Evolutionary conservation across 2,797 vertebrate genomes (phyloP).

Genomic region (Phrynocephalus forsythii): DNA sequence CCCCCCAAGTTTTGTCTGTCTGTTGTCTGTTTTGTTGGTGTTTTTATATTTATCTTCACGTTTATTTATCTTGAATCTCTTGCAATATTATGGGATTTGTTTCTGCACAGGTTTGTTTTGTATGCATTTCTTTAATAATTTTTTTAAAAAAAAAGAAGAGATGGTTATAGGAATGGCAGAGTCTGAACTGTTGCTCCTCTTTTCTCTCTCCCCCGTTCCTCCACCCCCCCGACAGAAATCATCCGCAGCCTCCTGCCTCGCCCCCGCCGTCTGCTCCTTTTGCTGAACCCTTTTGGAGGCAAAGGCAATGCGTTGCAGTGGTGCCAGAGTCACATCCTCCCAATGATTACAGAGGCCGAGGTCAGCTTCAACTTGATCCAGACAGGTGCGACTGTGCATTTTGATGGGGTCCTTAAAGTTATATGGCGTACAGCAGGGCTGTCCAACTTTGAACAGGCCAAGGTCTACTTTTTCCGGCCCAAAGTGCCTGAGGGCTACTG

Average conservation of each 20-base stretch:
- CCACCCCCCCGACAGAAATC: slow-evolving; percentile 79
- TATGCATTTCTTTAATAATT: no score
- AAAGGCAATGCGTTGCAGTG: slow-evolving; percentile 89
- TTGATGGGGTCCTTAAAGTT: background rate
- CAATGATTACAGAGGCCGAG: slow-evolving; percentile 91
- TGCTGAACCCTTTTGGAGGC: slow-evolving; percentile 93
- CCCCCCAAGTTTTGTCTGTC: no score
- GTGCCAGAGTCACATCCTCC: slow-evolving; percentile 91
- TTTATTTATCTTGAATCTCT: no score
- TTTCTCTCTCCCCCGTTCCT: background rate
- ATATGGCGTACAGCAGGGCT: background rate
- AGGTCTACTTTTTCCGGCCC: no score
- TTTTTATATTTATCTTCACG: no score
- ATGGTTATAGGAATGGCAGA: no score
- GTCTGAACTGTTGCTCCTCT: background rate
- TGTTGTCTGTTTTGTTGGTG: no score
- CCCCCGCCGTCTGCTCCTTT: slow-evolving; percentile 87
- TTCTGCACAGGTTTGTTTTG: no score
- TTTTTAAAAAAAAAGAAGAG: no score
- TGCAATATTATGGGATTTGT: no score
- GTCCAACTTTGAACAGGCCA: no score
- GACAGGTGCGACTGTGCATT: slow-evolving; percentile 80
- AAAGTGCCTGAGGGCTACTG: no score
- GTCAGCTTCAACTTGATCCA: slow-evolving; percentile 95
- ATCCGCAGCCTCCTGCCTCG: slow-evolving; percentile 85